Evolutionary conservation across 2,113 vertebrate species (phyloP).

Genomic region (Sminthopsis crassicaudata): DNA sequence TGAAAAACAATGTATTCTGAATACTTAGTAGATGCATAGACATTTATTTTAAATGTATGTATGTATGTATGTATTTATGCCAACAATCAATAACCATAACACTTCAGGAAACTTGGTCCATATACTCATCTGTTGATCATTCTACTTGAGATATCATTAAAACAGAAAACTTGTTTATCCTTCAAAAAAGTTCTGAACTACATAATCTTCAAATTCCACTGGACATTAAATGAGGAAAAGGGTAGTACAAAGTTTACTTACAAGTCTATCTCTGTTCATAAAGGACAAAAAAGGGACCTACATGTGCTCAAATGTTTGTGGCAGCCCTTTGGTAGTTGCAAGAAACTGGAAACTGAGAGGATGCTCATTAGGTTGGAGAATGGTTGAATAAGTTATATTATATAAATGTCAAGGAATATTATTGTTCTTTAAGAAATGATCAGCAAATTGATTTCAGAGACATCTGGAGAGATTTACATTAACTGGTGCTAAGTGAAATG

Average conservation of each 20-base stretch:
- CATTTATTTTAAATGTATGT: too few relatives aligned
- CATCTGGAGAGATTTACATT: too few relatives aligned
- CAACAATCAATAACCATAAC: constrained; percentile 61
- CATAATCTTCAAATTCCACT: not conserved
- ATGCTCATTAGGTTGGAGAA: too few relatives aligned
- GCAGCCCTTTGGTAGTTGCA: too few relatives aligned
- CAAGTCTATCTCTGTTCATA: not conserved
- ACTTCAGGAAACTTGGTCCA: constrained; percentile 25
- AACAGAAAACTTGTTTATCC: not conserved
- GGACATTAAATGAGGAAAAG: not conserved
- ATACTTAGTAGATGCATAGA: constrained; percentile 9
- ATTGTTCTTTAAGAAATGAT: too few relatives aligned
- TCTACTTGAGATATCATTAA: constrained; percentile 47
- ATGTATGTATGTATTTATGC: not conserved
- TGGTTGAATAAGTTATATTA: too few relatives aligned
- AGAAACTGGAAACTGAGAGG: too few relatives aligned
- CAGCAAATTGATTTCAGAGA: too few relatives aligned
- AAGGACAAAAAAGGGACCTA: too few relatives aligned
- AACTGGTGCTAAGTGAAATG: too few relatives aligned
- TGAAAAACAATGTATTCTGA: constrained; percentile 62
- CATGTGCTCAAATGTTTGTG: too few relatives aligned
- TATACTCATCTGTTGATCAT: constrained; percentile 22
- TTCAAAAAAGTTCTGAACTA: constrained; percentile 16
- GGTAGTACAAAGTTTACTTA: not conserved
- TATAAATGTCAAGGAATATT: too few relatives aligned